These are phyloP conservation scores for Chamaedrilus cognettii DNA, from an alignment of 2,888 invertebrate genomes.

Conservation along the genomic window DNA sequence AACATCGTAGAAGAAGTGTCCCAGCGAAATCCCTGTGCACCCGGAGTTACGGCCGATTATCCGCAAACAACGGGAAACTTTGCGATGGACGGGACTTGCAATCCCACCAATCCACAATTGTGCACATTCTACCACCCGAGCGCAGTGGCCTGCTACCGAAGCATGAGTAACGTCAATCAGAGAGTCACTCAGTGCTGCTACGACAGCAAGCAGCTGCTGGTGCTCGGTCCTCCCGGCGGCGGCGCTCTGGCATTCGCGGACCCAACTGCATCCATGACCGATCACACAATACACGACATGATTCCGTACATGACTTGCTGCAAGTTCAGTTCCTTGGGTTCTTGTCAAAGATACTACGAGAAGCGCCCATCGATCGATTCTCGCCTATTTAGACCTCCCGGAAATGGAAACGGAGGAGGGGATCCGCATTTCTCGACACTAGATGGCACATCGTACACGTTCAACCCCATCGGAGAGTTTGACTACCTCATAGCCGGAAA, in stretches of 20 bases:
- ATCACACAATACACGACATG: slow-evolving; percentile 13
- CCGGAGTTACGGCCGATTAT: slow-evolving; percentile 9
- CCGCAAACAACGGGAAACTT: slow-evolving; percentile 13
- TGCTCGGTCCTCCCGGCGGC: slow-evolving; percentile 20
- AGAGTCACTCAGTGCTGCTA: slow-evolving; percentile 18
- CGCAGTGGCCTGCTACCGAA: slow-evolving; percentile 17
- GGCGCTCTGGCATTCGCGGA: slow-evolving; percentile 16
- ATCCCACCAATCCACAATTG: slow-evolving; percentile 2
- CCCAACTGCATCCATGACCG: neutral
- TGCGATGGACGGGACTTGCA: slow-evolving; percentile 8
- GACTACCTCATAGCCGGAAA: slow-evolving; percentile 7
- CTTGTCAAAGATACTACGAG: slow-evolving; percentile 22
- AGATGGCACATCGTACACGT: slow-evolving; percentile 11
- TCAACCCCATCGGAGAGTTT: slow-evolving; percentile 24
- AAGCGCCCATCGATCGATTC: slow-evolving; percentile 22
- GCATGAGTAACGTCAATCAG: slow-evolving; percentile 12
- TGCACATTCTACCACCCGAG: slow-evolving; percentile 7
- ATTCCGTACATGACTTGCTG: slow-evolving; percentile 18
- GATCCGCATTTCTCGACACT: slow-evolving; percentile 23
- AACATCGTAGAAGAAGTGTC: slow-evolving; percentile 7
- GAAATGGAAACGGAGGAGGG: neutral
- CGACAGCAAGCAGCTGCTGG: neutral
- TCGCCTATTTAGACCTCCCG: slow-evolving; percentile 12
- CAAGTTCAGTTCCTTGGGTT: neutral
- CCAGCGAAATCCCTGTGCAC: slow-evolving; percentile 15